phyloP scores from a whole-genome alignment of 2,888 invertebrate genomes.

The Gastracanthus pulcherrimus region DNA sequence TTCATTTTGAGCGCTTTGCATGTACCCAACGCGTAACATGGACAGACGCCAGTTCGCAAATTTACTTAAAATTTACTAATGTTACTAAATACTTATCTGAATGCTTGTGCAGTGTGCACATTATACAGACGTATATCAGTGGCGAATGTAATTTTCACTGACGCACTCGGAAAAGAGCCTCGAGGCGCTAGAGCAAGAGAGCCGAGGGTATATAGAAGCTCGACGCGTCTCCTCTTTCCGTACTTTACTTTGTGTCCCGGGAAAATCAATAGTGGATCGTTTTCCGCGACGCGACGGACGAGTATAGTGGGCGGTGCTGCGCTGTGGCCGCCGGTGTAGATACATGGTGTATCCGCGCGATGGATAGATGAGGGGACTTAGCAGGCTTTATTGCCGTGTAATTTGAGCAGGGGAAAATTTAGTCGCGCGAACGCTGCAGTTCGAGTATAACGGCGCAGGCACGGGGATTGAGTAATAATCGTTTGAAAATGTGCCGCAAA shows the following conservation, averaged over 20 bases:
- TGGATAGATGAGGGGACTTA: background rate
- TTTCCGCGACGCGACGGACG: background rate
- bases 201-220: background rate
- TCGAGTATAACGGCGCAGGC: background rate
- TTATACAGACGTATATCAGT: background rate
- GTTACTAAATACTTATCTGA: no score
- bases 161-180: background rate
- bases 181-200: background rate
- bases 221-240: background rate
- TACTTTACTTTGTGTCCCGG: constrained; percentile 4
- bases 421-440: background rate
- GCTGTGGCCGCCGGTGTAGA: background rate
- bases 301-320: background rate
- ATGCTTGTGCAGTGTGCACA: background rate
- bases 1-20: no score
- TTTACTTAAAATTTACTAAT: no score
- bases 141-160: constrained; percentile 40
- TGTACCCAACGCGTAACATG: no score
- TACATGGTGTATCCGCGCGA: background rate
- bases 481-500: constrained; percentile 1
- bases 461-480: constrained; percentile 15
- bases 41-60: no score
- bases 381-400: background rate
- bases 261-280: constrained; percentile 51
- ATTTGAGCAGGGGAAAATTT: constrained; percentile 9